Evolutionary conservation across 2,888 invertebrate genomes (phyloP).

Genomic region (Hyalella azteca): DNA sequence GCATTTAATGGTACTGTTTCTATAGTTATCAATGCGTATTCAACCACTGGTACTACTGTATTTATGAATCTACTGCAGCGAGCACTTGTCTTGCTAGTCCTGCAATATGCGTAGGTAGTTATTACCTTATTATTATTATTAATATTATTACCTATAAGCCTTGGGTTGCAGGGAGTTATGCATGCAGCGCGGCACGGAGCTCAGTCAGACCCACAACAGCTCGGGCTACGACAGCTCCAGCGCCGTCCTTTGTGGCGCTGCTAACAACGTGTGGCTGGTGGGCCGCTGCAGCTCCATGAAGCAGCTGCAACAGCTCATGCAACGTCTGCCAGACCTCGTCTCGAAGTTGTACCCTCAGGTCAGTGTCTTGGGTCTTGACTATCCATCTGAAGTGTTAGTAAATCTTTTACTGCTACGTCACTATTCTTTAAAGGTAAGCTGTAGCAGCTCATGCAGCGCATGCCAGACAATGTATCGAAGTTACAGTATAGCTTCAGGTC

Average conservation of each 20-base stretch:
- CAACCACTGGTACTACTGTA: no score
- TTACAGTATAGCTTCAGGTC: not conserved
- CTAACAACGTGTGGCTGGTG: constrained; percentile 28
- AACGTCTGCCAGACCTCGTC: not conserved
- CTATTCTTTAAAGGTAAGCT: no score
- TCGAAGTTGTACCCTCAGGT: constrained; percentile 4
- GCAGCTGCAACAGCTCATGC: constrained; percentile 10
- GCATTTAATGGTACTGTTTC: no score
- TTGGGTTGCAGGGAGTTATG: not conserved
- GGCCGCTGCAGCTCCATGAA: not conserved
- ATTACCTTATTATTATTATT: no score
- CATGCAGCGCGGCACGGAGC: not conserved
- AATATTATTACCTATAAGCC: no score
- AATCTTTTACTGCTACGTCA: no score
- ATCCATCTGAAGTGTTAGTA: no score
- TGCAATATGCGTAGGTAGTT: no score
- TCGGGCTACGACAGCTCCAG: constrained; percentile 17
- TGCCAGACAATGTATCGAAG: not conserved
- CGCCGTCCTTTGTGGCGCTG: not conserved
- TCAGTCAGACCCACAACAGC: constrained; percentile 11
- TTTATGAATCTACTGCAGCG: no score
- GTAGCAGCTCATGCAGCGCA: not conserved
- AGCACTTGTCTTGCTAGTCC: no score
- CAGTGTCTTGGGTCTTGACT: no score
- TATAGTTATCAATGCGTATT: no score